Percentiles rank a stretch among this genome's conserved stretches.
phyloP scores from a whole-genome alignment of 2,113 vertebrate species.

The Erythrolamprus reginae region DNA sequence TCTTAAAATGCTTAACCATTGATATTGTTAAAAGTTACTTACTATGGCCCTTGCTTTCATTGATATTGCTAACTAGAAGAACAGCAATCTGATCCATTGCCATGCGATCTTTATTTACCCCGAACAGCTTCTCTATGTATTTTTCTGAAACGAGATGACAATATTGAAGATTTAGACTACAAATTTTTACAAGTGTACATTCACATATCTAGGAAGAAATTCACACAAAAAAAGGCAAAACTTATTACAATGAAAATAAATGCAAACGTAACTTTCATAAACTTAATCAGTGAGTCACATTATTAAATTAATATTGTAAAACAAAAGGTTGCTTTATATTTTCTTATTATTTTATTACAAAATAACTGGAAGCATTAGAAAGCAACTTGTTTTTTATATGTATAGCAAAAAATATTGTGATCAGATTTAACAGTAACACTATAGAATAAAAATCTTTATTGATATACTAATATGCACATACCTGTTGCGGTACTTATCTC shows the following conservation, averaged over 20 bases:
- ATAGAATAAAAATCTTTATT: neutral
- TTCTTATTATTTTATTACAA: neutral
- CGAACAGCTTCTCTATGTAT: constrained; percentile 92
- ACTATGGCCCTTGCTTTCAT: constrained; percentile 91
- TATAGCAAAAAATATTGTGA: neutral
- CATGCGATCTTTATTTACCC: constrained; percentile 89
- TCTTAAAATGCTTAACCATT: neutral
- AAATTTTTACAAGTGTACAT: neutral
- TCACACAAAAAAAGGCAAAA: neutral
- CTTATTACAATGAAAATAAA: neutral
- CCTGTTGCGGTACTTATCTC: constrained; percentile 83
- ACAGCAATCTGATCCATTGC: constrained; percentile 94
- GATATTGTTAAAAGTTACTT: constrained; percentile 53
- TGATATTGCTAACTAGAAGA: constrained; percentile 92
- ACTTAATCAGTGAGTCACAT: neutral
- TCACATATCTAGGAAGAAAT: neutral
- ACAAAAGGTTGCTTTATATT: neutral
- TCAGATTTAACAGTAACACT: neutral
- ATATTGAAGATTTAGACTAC: neutral
- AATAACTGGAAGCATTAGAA: neutral
- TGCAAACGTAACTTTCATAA: neutral
- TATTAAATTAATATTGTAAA: neutral
- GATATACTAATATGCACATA: constrained; percentile 49
- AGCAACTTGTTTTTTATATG: neutral
- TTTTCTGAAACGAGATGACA: constrained; percentile 75